Conservation (phyloP, 2,888 invertebrate species). For the Sphinx pinastri region DNA sequence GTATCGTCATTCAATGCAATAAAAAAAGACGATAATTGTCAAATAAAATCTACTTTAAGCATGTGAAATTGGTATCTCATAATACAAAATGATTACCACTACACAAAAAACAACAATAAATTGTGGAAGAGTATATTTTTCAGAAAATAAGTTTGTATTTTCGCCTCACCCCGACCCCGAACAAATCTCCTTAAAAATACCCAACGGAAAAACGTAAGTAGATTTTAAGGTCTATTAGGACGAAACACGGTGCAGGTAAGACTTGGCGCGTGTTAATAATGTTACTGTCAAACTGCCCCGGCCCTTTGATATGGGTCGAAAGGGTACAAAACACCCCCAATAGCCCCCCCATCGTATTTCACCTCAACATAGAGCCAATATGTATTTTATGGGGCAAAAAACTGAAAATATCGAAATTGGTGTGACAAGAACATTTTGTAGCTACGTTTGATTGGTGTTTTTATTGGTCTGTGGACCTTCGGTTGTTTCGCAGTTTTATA, state of each 20-base stretch:
- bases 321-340: conserved; percentile 62
- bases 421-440: conserved; percentile 44
- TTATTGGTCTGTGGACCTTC: conserved; percentile 39
- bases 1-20: too few species aligned
- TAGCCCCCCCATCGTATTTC: conserved; percentile 56
- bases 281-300: conserved; percentile 69
- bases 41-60: too few species aligned
- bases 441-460: conserved; percentile 41
- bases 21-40: too few species aligned
- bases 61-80: too few species aligned
- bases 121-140: too few species aligned
- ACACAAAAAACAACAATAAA: too few species aligned
- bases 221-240: conserved; percentile 62
- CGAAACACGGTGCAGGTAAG: conserved; percentile 52
- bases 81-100: too few species aligned
- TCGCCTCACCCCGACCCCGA: not conserved
- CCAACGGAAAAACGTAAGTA: conserved; percentile 32
- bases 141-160: not conserved
- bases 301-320: conserved; percentile 69
- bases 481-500: not conserved
- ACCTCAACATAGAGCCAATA: conserved; percentile 58
- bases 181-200: conserved; percentile 2
- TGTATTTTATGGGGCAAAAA: conserved; percentile 55
- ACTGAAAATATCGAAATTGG: conserved; percentile 47
- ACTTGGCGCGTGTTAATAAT: conserved; percentile 71